Percentiles rank a stretch among this genome's conserved stretches.
Evolutionary conservation across 2,888 invertebrate species (phyloP).

Genomic region (Pecten maximus): DNA sequence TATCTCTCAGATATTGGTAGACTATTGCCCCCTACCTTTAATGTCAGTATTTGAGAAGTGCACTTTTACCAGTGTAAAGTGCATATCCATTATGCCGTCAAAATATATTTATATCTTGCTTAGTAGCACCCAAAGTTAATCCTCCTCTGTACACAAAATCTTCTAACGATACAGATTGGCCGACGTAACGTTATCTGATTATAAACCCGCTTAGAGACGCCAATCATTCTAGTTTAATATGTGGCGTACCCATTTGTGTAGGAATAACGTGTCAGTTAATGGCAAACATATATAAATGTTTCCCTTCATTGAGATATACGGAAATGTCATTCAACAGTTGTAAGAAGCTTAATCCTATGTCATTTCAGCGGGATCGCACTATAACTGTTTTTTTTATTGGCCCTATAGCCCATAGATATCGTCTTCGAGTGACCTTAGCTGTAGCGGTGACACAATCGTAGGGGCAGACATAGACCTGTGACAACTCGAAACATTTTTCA

Average conservation of each 20-base stretch:
- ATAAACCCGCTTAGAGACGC: neutral
- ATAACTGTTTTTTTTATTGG: too few relatives aligned
- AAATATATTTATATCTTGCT: neutral
- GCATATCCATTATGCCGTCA: neutral
- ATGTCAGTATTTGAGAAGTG: neutral
- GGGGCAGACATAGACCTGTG: too few relatives aligned
- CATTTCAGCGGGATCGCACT: too few relatives aligned
- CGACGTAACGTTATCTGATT: neutral
- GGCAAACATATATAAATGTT: too few relatives aligned
- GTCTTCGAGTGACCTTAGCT: too few relatives aligned
- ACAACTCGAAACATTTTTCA: too few relatives aligned
- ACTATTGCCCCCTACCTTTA: neutral
- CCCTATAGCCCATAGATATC: too few relatives aligned
- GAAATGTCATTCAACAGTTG: neutral
- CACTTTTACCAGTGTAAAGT: neutral
- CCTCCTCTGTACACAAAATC: neutral
- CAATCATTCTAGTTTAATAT: neutral
- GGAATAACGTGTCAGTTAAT: too few relatives aligned
- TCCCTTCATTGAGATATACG: neutral
- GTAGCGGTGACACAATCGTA: too few relatives aligned
- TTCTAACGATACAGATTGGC: neutral
- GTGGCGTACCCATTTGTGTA: neutral
- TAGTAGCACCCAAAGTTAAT: neutral
- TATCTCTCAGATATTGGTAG: neutral
- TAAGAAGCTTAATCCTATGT: neutral